phyloP scores from a whole-genome alignment of 1,140 invertebrate genomes.

The Zaprionus tsacasi region DNA sequence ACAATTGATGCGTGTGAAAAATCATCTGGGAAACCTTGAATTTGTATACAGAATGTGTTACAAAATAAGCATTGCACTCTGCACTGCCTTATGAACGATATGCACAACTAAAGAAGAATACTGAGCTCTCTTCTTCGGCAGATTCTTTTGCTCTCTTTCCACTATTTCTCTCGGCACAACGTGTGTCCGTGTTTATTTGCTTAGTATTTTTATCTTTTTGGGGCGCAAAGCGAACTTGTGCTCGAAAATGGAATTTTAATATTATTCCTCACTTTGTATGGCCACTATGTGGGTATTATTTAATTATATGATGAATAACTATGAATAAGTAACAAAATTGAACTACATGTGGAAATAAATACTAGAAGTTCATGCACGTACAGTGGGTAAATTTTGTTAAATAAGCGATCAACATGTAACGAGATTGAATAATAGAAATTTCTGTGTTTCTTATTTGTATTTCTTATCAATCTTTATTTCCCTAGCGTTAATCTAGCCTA shows the following conservation, averaged over 20 bases:
- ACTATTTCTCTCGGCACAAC: slow-evolving; percentile 26
- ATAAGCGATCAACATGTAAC: neutral
- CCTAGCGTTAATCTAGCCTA: neutral
- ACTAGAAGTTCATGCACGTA: neutral
- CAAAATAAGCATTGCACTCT: slow-evolving; percentile 49
- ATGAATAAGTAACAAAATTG: neutral
- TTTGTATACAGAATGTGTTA: slow-evolving; percentile 59
- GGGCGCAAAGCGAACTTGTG: slow-evolving; percentile 7
- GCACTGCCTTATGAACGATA: slow-evolving; percentile 8
- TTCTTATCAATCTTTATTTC: neutral
- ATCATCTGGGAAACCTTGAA: slow-evolving; percentile 58
- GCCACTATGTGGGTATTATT: neutral
- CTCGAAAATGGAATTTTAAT: slow-evolving; percentile 14
- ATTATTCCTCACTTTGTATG: neutral
- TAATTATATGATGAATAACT: neutral
- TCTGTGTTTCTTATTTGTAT: neutral
- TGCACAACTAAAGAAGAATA: slow-evolving; percentile 25
- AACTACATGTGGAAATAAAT: neutral
- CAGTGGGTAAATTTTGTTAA: neutral
- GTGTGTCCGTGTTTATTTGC: slow-evolving; percentile 58
- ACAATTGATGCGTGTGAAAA: slow-evolving; percentile 25
- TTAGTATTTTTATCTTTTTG: slow-evolving; percentile 43
- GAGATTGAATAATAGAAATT: neutral
- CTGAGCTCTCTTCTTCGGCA: neutral
- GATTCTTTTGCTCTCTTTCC: slow-evolving; percentile 9